These are phyloP conservation scores for Mus spicilegus DNA, from an alignment of 2,113 vertebrate species.

Conservation along the genomic window DNA sequence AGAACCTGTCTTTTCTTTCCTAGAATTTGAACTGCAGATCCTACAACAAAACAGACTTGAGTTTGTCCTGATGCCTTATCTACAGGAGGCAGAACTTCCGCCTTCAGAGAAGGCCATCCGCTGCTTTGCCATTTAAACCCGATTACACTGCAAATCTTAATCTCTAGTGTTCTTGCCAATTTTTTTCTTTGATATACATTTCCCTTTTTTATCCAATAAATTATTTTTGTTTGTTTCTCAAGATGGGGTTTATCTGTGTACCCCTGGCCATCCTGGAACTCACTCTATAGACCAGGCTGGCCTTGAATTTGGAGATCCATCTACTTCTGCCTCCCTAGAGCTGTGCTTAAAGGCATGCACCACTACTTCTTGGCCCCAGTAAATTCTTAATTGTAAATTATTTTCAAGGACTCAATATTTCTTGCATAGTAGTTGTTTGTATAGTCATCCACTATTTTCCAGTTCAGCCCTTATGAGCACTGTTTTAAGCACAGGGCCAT, in stretches of 20 bases:
- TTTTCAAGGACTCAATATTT: conserved; percentile 14
- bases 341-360: not conserved
- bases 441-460: conserved; percentile 34
- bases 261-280: not conserved
- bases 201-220: not conserved
- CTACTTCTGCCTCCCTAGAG: not conserved
- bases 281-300: not conserved
- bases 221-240: not conserved
- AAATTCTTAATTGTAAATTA: conserved; percentile 8
- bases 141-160: conserved; percentile 56
- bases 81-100: conserved; percentile 16
- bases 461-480: not conserved
- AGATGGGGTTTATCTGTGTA: not conserved
- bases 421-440: not conserved
- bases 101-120: conserved; percentile 39
- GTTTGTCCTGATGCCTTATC: conserved; percentile 27
- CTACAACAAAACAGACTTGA: conserved; percentile 31
- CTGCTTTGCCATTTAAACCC: conserved; percentile 37
- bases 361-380: not conserved
- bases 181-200: conserved; percentile 15
- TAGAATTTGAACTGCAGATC: conserved; percentile 47
- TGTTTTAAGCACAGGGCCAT: not conserved
- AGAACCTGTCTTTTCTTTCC: conserved; percentile 48
- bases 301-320: not conserved
- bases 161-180: conserved; percentile 36